A percentile compares a stretch with the other conserved stretches of the same genome.
phyloP scores from a whole-genome alignment of 2,113 vertebrate species.

The Tragelaphus scriptus region DNA sequence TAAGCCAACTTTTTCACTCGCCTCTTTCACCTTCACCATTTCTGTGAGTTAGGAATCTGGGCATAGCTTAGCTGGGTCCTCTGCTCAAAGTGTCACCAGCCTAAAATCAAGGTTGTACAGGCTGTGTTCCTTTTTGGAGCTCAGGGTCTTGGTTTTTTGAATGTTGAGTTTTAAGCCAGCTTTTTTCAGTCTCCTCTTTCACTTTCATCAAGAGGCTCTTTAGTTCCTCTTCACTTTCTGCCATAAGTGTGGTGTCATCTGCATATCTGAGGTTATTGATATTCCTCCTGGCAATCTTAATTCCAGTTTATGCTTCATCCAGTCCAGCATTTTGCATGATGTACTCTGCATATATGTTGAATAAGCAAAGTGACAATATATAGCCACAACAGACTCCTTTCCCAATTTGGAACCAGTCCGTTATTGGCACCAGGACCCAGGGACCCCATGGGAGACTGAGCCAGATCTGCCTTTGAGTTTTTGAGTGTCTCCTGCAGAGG shows the following conservation, averaged over 20 bases:
- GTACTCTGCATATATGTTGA: not conserved
- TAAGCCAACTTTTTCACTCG: not conserved
- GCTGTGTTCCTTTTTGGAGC: not conserved
- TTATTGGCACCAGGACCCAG: not conserved
- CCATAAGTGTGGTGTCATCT: not conserved
- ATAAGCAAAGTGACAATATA: not conserved
- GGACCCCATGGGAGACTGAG: not conserved
- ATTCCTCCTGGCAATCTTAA: not conserved
- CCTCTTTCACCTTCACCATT: not conserved
- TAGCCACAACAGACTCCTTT: not conserved
- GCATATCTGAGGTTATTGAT: not conserved
- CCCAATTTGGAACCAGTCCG: not conserved
- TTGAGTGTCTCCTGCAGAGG: not conserved
- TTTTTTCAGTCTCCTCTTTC: not conserved
- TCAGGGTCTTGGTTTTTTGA: not conserved
- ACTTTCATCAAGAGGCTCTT: not conserved
- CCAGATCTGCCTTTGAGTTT: not conserved
- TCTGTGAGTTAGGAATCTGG: not conserved
- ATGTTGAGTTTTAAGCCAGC: not conserved
- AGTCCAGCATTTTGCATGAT: not conserved
- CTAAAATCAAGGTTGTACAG: not conserved
- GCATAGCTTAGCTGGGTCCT: not conserved
- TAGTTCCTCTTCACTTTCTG: not conserved
- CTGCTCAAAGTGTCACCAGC: not conserved
- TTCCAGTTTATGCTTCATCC: not conserved